Evolutionary conservation across 37 sponge, comb jelly and placozoan species (phyloP).

Genomic region (Beroe forskalii): DNA sequence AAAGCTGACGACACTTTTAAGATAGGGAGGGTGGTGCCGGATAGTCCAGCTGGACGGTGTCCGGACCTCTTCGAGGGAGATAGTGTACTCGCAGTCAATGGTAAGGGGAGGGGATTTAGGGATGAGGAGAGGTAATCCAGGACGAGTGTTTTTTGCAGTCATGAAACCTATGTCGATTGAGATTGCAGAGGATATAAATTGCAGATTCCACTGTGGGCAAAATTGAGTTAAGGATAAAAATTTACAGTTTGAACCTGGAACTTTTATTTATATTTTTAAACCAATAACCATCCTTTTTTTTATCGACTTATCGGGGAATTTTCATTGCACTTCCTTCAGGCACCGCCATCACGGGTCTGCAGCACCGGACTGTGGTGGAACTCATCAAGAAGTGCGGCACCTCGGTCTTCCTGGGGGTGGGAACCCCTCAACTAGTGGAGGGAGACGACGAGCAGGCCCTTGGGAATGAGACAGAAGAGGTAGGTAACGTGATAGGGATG

Average conservation of each 20-base stretch:
- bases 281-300: no score
- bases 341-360: conserved; percentile 70
- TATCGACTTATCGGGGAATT: no score
- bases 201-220: no score
- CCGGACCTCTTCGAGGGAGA: conserved; percentile 77
- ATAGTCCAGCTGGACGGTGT: conserved; percentile 82
- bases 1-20: conserved; percentile 49
- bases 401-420: conserved; percentile 65
- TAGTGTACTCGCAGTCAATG: conserved; percentile 84
- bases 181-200: no score
- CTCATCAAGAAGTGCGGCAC: conserved; percentile 85
- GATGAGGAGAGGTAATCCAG: no score
- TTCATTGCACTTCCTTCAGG: conserved; percentile 27
- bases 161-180: no score
- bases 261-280: no score
- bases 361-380: conserved; percentile 74
- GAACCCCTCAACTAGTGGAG: conserved; percentile 42
- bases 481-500: no score
- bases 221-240: no score
- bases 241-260: no score
- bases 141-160: no score
- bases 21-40: conserved; percentile 71
- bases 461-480: conserved; percentile 40
- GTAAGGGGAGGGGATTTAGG: no score
- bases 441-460: background rate